phyloP scores from a whole-genome alignment of 2,797 vertebrate species.

The Danio jaintianensis region DNA sequence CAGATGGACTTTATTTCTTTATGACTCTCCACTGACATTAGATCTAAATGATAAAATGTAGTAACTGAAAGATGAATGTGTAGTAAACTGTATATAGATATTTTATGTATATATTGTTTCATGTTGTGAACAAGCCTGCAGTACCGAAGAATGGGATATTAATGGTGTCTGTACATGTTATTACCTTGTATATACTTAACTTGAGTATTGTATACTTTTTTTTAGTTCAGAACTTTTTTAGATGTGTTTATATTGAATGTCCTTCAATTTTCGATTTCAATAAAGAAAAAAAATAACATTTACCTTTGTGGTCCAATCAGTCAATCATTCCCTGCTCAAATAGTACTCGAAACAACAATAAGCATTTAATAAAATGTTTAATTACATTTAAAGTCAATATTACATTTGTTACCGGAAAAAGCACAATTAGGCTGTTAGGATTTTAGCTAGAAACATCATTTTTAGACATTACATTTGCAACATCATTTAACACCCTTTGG shows the following conservation, averaged over 20 bases:
- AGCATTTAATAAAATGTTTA: slow-evolving; percentile 7
- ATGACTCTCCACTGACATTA: not conserved
- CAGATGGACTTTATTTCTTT: not conserved
- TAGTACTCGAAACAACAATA: slow-evolving; percentile 1
- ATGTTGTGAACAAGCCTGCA: not conserved
- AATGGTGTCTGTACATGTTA: not conserved
- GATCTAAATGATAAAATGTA: not conserved
- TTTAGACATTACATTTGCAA: no score
- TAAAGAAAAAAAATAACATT: slow-evolving; percentile 12
- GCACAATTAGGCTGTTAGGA: not conserved
- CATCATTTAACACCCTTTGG: slow-evolving; percentile 1
- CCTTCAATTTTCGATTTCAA: not conserved
- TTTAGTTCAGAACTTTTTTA: not conserved
- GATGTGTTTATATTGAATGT: not conserved
- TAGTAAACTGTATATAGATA: slow-evolving; percentile 14
- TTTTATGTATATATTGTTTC: slow-evolving; percentile 8
- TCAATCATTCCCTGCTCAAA: not conserved
- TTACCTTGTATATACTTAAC: not conserved
- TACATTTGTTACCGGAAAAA: slow-evolving; percentile 10
- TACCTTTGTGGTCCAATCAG: not conserved
- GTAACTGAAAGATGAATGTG: not conserved
- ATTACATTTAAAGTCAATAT: not conserved
- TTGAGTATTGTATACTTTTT: not conserved
- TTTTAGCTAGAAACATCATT: not conserved
- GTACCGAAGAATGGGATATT: not conserved